Base-by-base conservation (phyloP, 2,888 invertebrate species). In the Trichopoda pennipes region DNA sequence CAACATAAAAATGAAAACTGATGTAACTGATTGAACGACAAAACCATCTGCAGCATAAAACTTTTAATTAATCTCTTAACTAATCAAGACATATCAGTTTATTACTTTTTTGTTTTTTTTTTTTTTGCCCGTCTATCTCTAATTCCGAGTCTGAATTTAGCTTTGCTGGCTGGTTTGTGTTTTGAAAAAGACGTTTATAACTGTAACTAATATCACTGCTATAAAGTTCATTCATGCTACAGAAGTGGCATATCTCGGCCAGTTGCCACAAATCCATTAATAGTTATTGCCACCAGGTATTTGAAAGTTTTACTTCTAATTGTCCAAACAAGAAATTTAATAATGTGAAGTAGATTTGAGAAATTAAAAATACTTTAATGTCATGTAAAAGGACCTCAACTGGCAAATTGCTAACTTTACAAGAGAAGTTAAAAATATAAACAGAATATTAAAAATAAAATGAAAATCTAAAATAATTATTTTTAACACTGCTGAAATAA, bases 31-130 rank as follows among this genome's bases (percentile, higher is more conserved):
- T 12, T 53, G 47, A 44, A 76, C 76, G 55, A 69, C 61, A 55
- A 55, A 69, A 55, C 23, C 61, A 69, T 76, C 35, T 63, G 47
- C 17, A 73, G 58, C 68, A 79, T 68, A 68, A 79, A 79, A 79
- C 73, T 79, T 79, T 79, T 79, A 79, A 79, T 79, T 79, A 79
- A 79, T 73, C 79, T 79, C 61, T 55, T 61, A 55, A 68, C 79
- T 79, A 79, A 79, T 79, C 79, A 60, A 79, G 79, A 68, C 79
- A 73, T 68, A 79, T 79, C 79, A 73, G 60, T 61, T 79, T 79
- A 79, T 79, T 66, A 73, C 60, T 68, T 73, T 66, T 53, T 66
- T 16, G 44, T 72, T 19, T n/a, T 17, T 53, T 66, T 16, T 53
- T 72, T 19, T n/a, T 17, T 44, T 49, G 53, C 44, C 61, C 32